Evolutionary conservation across 2,113 vertebrate genomes (phyloP), one percentile per base, ranked within the genome.

Genomic region (Leptodactylus fuscus): DNA sequence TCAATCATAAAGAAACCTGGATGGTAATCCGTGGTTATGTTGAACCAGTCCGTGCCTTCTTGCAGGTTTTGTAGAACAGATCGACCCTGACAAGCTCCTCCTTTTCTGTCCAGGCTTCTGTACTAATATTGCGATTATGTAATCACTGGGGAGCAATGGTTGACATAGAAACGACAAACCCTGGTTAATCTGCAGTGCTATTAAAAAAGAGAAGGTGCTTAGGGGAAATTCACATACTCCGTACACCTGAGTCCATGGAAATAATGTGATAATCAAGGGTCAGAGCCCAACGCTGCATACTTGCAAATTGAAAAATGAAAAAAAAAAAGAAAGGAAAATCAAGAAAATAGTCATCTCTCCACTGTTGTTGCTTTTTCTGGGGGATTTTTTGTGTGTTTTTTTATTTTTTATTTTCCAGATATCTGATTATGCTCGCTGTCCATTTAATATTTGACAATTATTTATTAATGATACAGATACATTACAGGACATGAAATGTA

Each of bases 91-190:
- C 53, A 80, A 38, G 77, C 55, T 62, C 77, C 77, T 80, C 77
- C 77, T 60, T 80, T 80, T 44, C 77, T 80, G 77, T 60, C 77
- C 77, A 80, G 77, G 77, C 34, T n/a, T 80, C 77, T 80, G 77
- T 27, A 62, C 77, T 80, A 80, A 80, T 62, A 80, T 80, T 80
- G 77, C 77, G 53, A 80, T 80, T 60, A 80, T 80, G 55, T 80
- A 44, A 80, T 58, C 77, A 80, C 77, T 29, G 53, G 77, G 77
- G 77, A 80, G 77, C 77, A 44, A 80, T 80, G 53, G 77, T 80
- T 80, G 77, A 80, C 77, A 80, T 80, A 62, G 77, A 80, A 80
- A 80, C 77, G 36, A 62, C 53, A 80, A 80, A 80, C 77, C 77
- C 77, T 29, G 53, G 53, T 60, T 80, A 62, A 80, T 53, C 77